These are phyloP conservation scores for Ascaphus truei DNA, from an alignment of 2,113 vertebrate species.

Conservation along the genomic window DNA sequence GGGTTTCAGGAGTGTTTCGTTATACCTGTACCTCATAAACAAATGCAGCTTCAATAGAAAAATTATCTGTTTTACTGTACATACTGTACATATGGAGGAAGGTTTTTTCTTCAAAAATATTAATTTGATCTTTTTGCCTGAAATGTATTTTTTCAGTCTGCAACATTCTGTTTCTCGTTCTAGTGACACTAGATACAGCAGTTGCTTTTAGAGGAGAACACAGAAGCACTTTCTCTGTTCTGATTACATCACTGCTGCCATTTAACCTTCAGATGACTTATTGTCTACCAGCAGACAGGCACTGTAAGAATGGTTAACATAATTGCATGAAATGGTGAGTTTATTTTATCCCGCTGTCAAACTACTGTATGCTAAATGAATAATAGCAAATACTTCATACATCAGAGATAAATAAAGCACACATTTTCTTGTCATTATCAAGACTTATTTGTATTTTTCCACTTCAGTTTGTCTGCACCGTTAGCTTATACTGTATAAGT, in stretches of 20 bases:
- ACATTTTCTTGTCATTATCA: background rate
- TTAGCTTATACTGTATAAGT: no score
- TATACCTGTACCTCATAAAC: no score
- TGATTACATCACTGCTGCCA: conserved; percentile 22
- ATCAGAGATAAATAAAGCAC: background rate
- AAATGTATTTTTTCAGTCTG: no score
- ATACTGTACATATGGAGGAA: no score
- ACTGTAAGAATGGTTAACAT: conserved; percentile 6
- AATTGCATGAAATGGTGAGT: conserved; percentile 11
- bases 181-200: background rate
- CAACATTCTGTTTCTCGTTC: background rate
- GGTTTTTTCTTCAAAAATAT: no score
- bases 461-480: no score
- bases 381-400: background rate
- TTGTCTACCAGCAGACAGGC: background rate
- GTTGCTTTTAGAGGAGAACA: background rate
- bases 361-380: background rate
- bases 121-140: no score
- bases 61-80: no score
- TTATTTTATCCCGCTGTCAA: conserved; percentile 15
- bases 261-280: conserved; percentile 28
- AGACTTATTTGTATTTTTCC: background rate
- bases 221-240: background rate
- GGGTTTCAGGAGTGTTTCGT: no score
- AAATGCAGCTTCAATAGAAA: no score